phyloP scores from a whole-genome alignment of 2,113 vertebrate species.

The Ardeotis arabs region DNA sequence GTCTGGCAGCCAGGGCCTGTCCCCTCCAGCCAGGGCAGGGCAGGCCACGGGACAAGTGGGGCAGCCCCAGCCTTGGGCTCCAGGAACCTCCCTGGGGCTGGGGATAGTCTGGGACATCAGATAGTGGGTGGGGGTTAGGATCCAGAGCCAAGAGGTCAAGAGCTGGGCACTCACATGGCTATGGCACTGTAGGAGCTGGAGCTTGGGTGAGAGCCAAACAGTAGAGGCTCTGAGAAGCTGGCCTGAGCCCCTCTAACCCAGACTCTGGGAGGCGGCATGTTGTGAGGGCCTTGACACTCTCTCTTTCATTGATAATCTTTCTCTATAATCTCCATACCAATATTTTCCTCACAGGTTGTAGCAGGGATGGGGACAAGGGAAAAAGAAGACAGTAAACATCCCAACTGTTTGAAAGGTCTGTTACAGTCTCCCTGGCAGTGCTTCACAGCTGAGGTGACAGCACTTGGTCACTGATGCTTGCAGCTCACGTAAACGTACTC shows the following conservation, averaged over 20 bases:
- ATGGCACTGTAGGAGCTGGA: background rate
- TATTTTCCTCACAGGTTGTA: background rate
- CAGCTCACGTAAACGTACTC: fast-evolving
- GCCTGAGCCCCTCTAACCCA: background rate
- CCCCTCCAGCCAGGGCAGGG: background rate
- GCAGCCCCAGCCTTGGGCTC: background rate
- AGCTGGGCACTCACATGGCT: fast-evolving
- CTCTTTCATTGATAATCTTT: background rate
- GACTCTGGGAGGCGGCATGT: background rate
- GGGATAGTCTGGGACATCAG: background rate
- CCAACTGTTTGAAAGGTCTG: background rate
- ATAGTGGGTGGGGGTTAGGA: fast-evolving
- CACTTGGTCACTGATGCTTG: background rate
- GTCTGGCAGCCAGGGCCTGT: fast-evolving
- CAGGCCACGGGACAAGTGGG: fast-evolving
- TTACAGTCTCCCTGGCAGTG: background rate
- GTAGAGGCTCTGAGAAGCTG: background rate
- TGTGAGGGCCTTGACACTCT: too few relatives aligned
- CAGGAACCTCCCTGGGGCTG: background rate
- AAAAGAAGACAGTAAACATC: background rate
- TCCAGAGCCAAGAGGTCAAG: background rate
- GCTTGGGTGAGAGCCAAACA: fast-evolving
- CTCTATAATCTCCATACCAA: fast-evolving
- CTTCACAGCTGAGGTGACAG: background rate
- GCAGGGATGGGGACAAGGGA: background rate